Evolutionary conservation across 2,113 vertebrate species (phyloP), one percentile per base, ranked within the genome.

Genomic region (Labeo rohita): DNA sequence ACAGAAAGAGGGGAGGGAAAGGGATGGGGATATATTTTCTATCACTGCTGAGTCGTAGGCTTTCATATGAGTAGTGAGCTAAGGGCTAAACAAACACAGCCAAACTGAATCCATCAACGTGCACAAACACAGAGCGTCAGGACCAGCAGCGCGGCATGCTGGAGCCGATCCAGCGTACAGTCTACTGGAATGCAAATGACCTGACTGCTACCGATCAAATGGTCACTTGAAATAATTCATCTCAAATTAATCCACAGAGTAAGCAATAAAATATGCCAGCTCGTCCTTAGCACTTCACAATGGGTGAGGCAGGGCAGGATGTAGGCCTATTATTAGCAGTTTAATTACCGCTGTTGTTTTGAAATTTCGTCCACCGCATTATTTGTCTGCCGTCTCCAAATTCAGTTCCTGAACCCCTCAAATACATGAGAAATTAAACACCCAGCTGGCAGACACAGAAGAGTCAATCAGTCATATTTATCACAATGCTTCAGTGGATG

Each of bases 11-110:
- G 80, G 72, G 88, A 91, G 89, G 87, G 88, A 89, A 39, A 85
- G 84, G 66, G 87, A 23, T 66, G 15, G 47, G 88, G 90, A 73
- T 92, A 90, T 92, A 93, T 93, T 93, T 94, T 88, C 90, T 89
- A 93, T 92, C 91, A 94, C 92, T 91, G 94, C 92, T 90, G 91
- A 89, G 81, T 73, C 50, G 28, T 36, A 39, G 90, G 78, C 81
- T 83, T 84, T 89, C 90, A 92, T 78, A 92, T 86, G 89, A 87
- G 81, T 89, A 89, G 86, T 65, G 85, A 36, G 86, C 68, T 77
- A 34, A 86, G 74, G 68, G 89, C 86, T 92, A 90, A 88, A 88
- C 89, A 86, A 89, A 92, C 87, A 90, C 70, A 87, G 79, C 80
- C 79, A 82, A 61, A 81, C 77, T 72, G 77, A 88, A 87, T 88